Evolutionary conservation across 2,113 vertebrate genomes (phyloP).

Genomic region (Brienomyrus brachyistius): DNA sequence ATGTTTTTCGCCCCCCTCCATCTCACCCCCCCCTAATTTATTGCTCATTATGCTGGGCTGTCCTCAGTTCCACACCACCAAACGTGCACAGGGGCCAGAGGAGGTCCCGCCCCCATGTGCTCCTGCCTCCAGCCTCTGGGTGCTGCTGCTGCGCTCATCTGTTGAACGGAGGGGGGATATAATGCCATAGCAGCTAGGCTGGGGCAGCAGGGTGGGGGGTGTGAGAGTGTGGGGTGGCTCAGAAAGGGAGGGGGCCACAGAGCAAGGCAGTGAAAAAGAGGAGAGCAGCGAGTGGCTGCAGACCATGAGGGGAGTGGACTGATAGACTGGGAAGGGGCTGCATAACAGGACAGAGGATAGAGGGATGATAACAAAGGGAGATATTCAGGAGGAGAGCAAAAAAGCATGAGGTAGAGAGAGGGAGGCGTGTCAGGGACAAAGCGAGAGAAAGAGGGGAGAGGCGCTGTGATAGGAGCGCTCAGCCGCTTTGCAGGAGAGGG

Average conservation of each 20-base stretch:
- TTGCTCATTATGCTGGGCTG: neutral
- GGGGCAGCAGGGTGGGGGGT: neutral
- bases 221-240: neutral
- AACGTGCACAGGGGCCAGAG: neutral
- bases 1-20: neutral
- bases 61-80: neutral
- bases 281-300: neutral
- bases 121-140: neutral
- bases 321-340: neutral
- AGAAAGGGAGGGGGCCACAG: neutral
- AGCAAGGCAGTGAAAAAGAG: constrained; percentile 5
- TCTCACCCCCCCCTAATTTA: neutral
- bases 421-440: constrained; percentile 2
- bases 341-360: neutral
- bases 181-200: neutral
- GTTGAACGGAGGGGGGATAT: constrained; percentile 29
- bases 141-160: constrained; percentile 22
- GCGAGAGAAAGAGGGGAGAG: constrained; percentile 15
- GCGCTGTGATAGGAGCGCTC: constrained; percentile 21
- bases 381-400: neutral
- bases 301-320: neutral
- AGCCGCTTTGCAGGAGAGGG: constrained; percentile 13
- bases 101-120: neutral
- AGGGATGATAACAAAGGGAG: neutral
- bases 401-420: neutral